Evolutionary conservation across 2,113 vertebrate genomes (phyloP).

Genomic region (human (Homo sapiens)): DNA sequence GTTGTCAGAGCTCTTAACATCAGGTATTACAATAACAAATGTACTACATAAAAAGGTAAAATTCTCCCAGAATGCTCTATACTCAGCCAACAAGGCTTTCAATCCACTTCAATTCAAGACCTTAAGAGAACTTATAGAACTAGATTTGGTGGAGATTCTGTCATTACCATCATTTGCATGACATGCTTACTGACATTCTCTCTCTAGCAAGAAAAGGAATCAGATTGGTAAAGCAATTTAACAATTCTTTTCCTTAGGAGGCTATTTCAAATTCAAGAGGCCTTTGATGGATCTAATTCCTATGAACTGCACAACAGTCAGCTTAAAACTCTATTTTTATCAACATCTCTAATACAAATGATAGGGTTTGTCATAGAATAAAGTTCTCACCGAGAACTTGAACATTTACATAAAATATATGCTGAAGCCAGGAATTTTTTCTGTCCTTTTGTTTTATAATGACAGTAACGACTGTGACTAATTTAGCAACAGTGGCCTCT

Average conservation of each 20-base stretch:
- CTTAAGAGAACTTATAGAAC: neutral
- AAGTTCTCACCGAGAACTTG: conserved; percentile 51
- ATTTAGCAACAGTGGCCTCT: neutral
- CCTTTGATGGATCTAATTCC: conserved; percentile 61
- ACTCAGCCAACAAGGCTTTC: conserved; percentile 42
- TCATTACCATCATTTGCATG: neutral
- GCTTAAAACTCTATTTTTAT: conserved; percentile 56
- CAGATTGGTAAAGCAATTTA: conserved; percentile 49
- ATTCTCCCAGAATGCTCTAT: neutral
- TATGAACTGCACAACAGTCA: conserved; percentile 50
- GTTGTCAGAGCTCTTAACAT: neutral
- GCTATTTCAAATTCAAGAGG: conserved; percentile 64
- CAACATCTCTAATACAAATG: conserved; percentile 55
- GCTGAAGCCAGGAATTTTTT: conserved; percentile 14
- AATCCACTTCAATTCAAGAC: conserved; percentile 34
- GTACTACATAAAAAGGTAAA: neutral
- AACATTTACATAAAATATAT: conserved; percentile 52
- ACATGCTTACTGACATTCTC: neutral
- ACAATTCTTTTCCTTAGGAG: conserved; percentile 48
- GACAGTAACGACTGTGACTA: conserved; percentile 45
- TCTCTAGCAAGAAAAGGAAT: conserved; percentile 33
- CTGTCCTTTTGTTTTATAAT: conserved; percentile 20
- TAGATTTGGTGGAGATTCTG: neutral
- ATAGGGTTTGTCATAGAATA: conserved; percentile 15
- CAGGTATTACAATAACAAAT: neutral